A percentile compares a stretch with the other conserved stretches of the same genome.
phyloP scores from a whole-genome alignment of 2,113 vertebrate species.

The Penelope pileata region DNA sequence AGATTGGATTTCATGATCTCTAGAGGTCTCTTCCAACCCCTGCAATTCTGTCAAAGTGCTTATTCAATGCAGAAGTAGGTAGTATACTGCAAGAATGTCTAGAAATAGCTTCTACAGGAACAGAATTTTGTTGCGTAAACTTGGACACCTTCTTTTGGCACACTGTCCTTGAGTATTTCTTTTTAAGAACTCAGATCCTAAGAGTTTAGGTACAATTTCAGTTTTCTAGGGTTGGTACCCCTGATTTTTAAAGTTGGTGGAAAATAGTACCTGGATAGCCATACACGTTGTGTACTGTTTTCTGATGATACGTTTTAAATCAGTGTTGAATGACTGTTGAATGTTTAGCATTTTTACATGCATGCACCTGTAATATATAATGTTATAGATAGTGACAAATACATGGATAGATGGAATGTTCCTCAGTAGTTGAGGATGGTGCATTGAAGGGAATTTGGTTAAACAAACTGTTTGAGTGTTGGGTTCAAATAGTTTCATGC shows the following conservation, averaged over 20 bases:
- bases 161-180: not conserved
- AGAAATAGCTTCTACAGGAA: not conserved
- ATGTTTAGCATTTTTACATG: not conserved
- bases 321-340: not conserved
- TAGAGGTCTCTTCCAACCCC: too few relatives aligned
- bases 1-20: too few relatives aligned
- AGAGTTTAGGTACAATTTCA: too few relatives aligned
- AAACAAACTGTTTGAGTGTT: not conserved
- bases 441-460: not conserved
- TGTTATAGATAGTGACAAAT: not conserved
- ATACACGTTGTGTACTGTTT: not conserved
- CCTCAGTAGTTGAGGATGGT: not conserved
- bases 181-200: not conserved
- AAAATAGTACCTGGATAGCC: not conserved
- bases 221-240: too few relatives aligned
- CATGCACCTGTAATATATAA: fast-evolving
- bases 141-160: not conserved
- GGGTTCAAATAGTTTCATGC: not conserved
- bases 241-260: too few relatives aligned
- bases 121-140: not conserved
- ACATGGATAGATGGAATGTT: not conserved
- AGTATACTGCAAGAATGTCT: not conserved
- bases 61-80: not conserved
- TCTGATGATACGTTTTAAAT: not conserved
- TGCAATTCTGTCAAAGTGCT: not conserved